Percentiles rank a stretch among this genome's conserved stretches.
phyloP scores from a whole-genome alignment of 2,888 invertebrate genomes.

The Bruchidius siliquastri region DNA sequence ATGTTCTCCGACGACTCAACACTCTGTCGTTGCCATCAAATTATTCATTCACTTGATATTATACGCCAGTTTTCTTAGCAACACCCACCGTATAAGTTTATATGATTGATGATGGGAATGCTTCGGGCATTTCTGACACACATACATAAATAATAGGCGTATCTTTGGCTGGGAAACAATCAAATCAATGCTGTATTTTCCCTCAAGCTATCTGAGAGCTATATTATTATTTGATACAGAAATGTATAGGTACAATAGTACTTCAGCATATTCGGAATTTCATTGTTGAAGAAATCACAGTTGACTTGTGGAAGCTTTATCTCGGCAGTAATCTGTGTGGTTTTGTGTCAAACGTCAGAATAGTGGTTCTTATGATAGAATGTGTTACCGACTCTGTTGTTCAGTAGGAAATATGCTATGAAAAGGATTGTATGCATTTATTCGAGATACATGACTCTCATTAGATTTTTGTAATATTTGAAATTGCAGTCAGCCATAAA shows the following conservation, averaged over 20 bases:
- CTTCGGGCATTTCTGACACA: neutral
- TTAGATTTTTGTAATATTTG: no score
- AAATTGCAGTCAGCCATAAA: no score
- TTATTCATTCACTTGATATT: neutral
- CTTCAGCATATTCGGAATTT: no score
- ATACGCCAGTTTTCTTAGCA: neutral
- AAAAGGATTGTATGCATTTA: no score
- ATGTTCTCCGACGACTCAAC: neutral
- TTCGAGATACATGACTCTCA: no score
- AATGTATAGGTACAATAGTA: neutral
- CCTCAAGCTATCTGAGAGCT: neutral
- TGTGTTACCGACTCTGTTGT: no score
- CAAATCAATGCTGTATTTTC: neutral
- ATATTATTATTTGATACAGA: neutral
- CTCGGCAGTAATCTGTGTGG: no score
- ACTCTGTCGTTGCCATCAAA: neutral
- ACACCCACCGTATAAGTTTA: neutral
- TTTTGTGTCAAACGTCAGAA: no score
- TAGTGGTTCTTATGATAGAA: no score
- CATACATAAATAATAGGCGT: neutral
- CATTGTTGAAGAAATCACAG: no score
- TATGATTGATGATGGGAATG: neutral
- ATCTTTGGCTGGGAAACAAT: neutral
- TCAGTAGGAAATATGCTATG: no score
- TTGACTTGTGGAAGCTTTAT: no score